These are phyloP conservation scores for Sinosuthora webbiana DNA, from an alignment of 2,113 vertebrate genomes.

Conservation along the genomic window DNA sequence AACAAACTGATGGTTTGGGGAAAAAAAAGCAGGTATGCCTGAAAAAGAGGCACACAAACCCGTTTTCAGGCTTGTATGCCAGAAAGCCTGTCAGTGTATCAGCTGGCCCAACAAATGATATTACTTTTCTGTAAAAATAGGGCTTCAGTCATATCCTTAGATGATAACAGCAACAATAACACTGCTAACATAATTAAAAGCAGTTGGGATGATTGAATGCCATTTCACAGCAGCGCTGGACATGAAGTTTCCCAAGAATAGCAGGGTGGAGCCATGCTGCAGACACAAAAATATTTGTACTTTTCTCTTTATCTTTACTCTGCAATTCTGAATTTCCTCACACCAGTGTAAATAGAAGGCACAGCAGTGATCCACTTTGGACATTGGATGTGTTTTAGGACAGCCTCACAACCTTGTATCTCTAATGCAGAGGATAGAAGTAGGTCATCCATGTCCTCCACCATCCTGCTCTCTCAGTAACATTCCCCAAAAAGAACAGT, in stretches of 20 bases:
- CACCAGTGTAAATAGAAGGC: neutral
- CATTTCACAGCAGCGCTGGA: neutral
- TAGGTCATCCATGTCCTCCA: slow-evolving; percentile 57
- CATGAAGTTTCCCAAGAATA: slow-evolving; percentile 10
- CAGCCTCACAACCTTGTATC: neutral
- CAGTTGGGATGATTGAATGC: slow-evolving; percentile 15
- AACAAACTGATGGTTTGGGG: neutral
- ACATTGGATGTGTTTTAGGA: neutral
- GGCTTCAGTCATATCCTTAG: slow-evolving; percentile 8
- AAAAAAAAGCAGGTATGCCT: neutral
- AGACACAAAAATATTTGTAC: neutral
- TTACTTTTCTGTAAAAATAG: neutral
- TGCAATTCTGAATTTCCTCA: neutral
- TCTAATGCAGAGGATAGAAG: slow-evolving; percentile 35
- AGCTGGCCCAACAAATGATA: neutral
- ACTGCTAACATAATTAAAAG: slow-evolving; percentile 43
- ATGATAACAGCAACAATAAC: slow-evolving; percentile 47
- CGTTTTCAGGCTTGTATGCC: neutral
- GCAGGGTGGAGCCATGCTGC: slow-evolving; percentile 2
- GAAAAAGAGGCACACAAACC: neutral
- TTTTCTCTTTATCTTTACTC: neutral
- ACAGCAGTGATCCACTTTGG: neutral
- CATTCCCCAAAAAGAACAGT: slow-evolving; percentile 25
- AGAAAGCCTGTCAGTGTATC: neutral
- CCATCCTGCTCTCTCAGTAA: neutral